Evolutionary conservation across 2,797 vertebrate species (phyloP).

Genomic region (Phoxinus dragarum): DNA sequence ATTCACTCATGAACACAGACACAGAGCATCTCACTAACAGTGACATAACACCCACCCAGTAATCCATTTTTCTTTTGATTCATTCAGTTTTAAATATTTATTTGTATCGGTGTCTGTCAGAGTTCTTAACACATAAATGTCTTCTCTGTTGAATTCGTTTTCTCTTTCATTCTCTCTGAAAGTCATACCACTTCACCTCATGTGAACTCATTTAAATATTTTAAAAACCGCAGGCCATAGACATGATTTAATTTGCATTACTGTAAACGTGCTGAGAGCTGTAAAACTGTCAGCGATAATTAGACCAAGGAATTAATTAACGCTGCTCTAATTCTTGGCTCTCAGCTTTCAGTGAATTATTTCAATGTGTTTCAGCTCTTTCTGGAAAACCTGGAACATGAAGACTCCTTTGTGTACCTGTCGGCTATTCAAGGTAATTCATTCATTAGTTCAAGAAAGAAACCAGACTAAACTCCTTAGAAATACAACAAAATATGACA

Average conservation of each 20-base stretch:
- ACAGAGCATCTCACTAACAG: not conserved
- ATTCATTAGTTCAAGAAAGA: not conserved
- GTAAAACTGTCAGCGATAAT: slow-evolving; percentile 35
- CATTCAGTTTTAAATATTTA: not conserved
- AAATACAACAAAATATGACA: not conserved
- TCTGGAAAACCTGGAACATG: slow-evolving; percentile 90
- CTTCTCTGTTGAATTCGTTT: not conserved
- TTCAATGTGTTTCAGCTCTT: slow-evolving; percentile 83
- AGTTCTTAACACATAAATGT: not conserved
- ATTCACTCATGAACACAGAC: slow-evolving; percentile 9
- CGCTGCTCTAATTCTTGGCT: slow-evolving; percentile 14
- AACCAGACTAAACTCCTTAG: not conserved
- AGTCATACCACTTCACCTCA: slow-evolving; percentile 7
- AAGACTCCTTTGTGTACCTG: slow-evolving; percentile 93
- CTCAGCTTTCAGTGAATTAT: slow-evolving; percentile 47
- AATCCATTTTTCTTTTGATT: slow-evolving; percentile 1
- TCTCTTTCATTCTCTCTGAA: not conserved
- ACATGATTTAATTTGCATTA: slow-evolving; percentile 47
- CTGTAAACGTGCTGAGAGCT: slow-evolving; percentile 19
- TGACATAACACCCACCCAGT: not conserved
- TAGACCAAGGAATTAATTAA: slow-evolving; percentile 37
- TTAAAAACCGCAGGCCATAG: slow-evolving; percentile 17
- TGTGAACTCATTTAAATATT: slow-evolving; percentile 14
- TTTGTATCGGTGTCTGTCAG: not conserved
- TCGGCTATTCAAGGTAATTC: slow-evolving; percentile 93